A percentile compares a stretch with the other conserved stretches of the same genome.
phyloP scores from a whole-genome alignment of 1,140 invertebrate species.

The Drosophila melanogaster region DNA sequence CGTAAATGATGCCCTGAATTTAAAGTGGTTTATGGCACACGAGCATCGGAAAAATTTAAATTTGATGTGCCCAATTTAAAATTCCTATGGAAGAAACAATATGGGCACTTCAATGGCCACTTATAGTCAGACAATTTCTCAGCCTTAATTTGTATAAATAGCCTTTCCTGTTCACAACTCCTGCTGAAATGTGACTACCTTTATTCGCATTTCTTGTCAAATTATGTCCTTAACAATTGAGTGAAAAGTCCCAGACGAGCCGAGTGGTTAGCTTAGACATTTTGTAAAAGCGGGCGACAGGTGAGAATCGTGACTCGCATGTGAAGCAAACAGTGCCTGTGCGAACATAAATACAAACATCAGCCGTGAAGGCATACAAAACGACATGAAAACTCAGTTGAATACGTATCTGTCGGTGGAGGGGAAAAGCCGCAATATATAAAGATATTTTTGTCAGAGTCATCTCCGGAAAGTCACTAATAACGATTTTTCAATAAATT shows the following conservation, averaged over 20 bases:
- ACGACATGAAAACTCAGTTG: not conserved
- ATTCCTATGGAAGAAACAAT: not conserved
- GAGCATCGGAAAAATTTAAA: not conserved
- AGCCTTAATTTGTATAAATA: not conserved
- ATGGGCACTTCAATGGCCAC: not conserved
- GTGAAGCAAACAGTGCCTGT: slow-evolving; percentile 1
- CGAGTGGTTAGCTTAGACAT: slow-evolving; percentile 11
- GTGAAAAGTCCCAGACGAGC: slow-evolving; percentile 10
- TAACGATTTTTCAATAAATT: slow-evolving; percentile 16
- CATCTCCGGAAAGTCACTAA: slow-evolving; percentile 12
- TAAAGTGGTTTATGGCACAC: not conserved
- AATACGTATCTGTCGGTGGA: not conserved
- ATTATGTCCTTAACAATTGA: slow-evolving; percentile 12
- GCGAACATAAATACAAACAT: slow-evolving; percentile 8
- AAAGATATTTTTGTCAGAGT: slow-evolving; percentile 4
- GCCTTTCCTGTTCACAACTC: not conserved
- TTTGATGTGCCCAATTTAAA: not conserved
- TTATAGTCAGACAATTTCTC: not conserved
- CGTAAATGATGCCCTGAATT: not conserved
- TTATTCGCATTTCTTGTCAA: not conserved
- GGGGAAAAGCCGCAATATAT: not conserved
- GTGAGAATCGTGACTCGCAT: slow-evolving; percentile 13
- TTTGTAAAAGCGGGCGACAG: slow-evolving; percentile 8
- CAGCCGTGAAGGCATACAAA: not conserved
- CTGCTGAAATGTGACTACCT: not conserved